Conservation (phyloP, 2,113 vertebrate species). For the Pituophis catenifer region DNA sequence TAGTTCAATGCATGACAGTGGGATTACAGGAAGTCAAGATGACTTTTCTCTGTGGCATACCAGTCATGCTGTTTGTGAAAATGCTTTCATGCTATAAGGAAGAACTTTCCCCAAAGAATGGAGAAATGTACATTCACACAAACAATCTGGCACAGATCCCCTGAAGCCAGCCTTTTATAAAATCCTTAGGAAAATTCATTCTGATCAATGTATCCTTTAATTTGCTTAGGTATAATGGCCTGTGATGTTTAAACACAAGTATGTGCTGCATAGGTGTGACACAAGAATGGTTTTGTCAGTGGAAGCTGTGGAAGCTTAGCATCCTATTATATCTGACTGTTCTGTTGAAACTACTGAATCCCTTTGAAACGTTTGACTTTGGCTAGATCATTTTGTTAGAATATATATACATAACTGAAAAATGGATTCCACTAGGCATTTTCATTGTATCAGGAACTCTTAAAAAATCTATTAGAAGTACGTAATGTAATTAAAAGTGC, state of each 20-base stretch:
- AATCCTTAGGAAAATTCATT: not conserved
- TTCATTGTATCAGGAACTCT: slow-evolving; percentile 5
- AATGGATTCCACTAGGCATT: not conserved
- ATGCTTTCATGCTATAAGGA: not conserved
- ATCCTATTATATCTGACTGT: not conserved
- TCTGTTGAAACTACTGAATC: not conserved
- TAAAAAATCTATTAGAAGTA: not conserved
- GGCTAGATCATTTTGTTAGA: not conserved
- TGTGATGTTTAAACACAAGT: not conserved
- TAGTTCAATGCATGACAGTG: slow-evolving; percentile 7
- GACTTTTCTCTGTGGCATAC: slow-evolving; percentile 26
- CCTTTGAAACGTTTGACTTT: not conserved
- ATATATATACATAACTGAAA: not conserved
- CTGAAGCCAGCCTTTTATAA: slow-evolving; percentile 6
- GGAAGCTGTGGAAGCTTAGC: not conserved
- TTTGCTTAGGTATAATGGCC: not conserved
- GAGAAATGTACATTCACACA: slow-evolving; percentile 39
- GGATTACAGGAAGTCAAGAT: slow-evolving; percentile 8
- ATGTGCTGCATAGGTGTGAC: slow-evolving; percentile 23
- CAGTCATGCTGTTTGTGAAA: slow-evolving; percentile 9
- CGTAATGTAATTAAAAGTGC: not conserved
- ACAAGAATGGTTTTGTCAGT: slow-evolving; percentile 30
- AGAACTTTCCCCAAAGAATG: slow-evolving; percentile 16
- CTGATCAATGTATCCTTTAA: not conserved
- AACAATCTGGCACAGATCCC: slow-evolving; percentile 34